Conservation (phyloP, 1,140 invertebrate species). For the Potamilus streckersoni region DNA sequence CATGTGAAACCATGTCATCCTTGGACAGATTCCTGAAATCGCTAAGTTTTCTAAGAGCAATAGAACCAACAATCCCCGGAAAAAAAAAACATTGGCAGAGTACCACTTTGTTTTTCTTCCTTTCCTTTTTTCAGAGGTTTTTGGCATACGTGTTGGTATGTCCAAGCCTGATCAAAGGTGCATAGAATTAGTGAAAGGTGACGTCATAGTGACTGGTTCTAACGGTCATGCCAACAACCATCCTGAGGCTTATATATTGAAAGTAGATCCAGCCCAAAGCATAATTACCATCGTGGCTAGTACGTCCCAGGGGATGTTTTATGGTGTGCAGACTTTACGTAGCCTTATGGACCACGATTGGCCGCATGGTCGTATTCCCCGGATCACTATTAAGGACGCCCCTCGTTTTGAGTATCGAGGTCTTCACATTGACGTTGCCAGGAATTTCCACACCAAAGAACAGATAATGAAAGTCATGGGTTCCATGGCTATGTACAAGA, state of each 20-base stretch:
- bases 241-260: constrained; percentile 35
- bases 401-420: constrained; percentile 57
- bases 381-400: constrained; percentile 37
- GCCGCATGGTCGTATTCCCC: constrained; percentile 20
- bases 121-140: constrained; percentile 6
- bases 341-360: constrained; percentile 17
- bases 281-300: constrained; percentile 34
- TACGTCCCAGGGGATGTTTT: constrained; percentile 41
- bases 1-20: too few species aligned
- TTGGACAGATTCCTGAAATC: too few species aligned
- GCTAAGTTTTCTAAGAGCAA: too few species aligned
- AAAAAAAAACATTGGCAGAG: neutral
- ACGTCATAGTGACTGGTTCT: constrained; percentile 1
- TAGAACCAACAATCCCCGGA: too few species aligned
- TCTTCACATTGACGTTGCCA: constrained; percentile 52
- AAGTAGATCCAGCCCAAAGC: constrained; percentile 14
- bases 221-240: neutral
- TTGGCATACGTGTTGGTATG: constrained; percentile 10
- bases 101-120: neutral
- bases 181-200: constrained; percentile 6
- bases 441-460: constrained; percentile 52
- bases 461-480: constrained; percentile 49
- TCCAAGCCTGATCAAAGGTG: constrained; percentile 3
- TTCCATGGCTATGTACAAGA: constrained; percentile 58
- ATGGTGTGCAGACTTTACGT: constrained; percentile 39